These are phyloP conservation scores for Myodes glareolus DNA, from an alignment of 2,113 vertebrate species.

Conservation along the genomic window DNA sequence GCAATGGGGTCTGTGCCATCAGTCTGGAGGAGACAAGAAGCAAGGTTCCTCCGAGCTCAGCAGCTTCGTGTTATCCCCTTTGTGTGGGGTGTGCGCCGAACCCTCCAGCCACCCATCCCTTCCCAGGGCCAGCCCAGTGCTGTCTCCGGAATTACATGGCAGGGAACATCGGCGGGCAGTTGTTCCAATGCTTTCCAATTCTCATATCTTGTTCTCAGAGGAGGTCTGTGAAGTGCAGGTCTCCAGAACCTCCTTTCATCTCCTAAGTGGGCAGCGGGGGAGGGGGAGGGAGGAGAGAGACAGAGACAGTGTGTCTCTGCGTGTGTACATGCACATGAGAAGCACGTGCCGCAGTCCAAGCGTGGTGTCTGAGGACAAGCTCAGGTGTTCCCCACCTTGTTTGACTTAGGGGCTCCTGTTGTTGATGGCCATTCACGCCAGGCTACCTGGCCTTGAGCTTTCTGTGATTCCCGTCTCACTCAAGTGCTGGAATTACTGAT, in stretches of 20 bases:
- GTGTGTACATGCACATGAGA: background rate
- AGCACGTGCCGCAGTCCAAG: background rate
- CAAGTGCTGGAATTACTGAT: background rate
- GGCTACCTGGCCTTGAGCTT: background rate
- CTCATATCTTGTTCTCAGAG: background rate
- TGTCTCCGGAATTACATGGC: background rate
- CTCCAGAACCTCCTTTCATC: too few species aligned
- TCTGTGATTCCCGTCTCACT: too few species aligned
- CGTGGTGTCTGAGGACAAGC: background rate
- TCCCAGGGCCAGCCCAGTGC: background rate
- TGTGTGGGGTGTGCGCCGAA: background rate
- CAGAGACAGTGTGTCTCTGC: background rate
- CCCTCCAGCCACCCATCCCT: too few species aligned
- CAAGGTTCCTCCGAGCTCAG: background rate
- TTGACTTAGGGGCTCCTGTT: background rate
- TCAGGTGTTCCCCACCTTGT: too few species aligned
- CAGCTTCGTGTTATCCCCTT: background rate
- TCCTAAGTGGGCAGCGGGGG: fast-evolving
- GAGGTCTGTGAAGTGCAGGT: background rate
- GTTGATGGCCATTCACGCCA: background rate
- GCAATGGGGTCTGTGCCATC: too few species aligned
- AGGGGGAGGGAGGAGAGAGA: background rate
- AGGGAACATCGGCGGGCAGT: background rate
- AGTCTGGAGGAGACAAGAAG: background rate
- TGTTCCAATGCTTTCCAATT: too few species aligned